Conservation (phyloP, 1,140 invertebrate species). For the Saccostrea glomerata region DNA sequence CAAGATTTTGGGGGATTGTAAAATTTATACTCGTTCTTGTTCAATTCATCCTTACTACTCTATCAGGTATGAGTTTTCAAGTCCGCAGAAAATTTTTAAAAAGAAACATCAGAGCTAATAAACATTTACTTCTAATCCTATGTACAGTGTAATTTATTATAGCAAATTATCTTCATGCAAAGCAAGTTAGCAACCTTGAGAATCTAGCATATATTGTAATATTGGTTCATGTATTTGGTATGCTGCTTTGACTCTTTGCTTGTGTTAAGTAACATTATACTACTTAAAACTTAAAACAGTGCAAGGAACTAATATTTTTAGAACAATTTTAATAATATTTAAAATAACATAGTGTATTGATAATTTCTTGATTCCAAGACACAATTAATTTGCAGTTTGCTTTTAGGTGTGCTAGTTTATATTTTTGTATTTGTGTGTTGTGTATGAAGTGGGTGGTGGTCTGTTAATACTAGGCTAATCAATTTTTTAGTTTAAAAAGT, state of each 20-base stretch:
- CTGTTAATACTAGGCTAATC: neutral
- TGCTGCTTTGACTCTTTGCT: slow-evolving; percentile 17
- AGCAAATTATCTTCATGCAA: neutral
- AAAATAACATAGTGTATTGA: neutral
- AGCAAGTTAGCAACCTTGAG: slow-evolving; percentile 12
- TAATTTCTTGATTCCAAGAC: neutral
- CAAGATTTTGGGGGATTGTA: neutral
- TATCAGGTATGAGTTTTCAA: neutral
- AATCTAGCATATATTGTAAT: neutral
- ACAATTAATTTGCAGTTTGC: neutral
- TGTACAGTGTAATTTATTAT: neutral
- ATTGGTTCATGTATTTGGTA: neutral
- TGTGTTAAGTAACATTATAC: neutral
- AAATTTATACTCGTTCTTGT: neutral
- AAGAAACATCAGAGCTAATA: too few relatives aligned
- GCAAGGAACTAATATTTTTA: neutral
- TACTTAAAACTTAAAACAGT: neutral
- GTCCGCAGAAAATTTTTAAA: neutral
- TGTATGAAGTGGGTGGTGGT: neutral
- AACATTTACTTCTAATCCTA: neutral
- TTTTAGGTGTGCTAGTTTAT: neutral
- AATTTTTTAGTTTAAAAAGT: neutral
- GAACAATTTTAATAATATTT: neutral
- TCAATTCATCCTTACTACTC: neutral
- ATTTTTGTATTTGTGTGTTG: neutral